Percentiles rank a stretch among this genome's conserved stretches.
phyloP scores from a whole-genome alignment of 1,140 invertebrate species.

The Drosophila aff. region DNA sequence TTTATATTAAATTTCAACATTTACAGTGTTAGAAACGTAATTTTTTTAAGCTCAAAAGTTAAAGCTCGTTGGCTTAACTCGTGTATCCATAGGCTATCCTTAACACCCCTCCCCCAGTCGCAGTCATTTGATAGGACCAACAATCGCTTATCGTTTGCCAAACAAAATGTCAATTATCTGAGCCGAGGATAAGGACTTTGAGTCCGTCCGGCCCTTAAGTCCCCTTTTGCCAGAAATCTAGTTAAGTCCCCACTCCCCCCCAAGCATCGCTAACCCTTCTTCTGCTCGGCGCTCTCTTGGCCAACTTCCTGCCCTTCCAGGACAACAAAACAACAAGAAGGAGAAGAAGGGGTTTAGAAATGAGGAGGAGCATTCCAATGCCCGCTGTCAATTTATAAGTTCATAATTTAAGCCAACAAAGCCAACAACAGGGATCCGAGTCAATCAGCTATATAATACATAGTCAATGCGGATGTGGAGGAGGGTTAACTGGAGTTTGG shows the following conservation, averaged over 20 bases:
- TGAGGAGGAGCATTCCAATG: conserved; percentile 18
- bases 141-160: conserved; percentile 25
- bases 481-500: background rate
- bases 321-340: background rate
- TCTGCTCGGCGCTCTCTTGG: background rate
- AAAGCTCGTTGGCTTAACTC: background rate
- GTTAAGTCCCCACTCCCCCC: background rate
- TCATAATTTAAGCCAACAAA: conserved; percentile 72
- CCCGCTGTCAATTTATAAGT: conserved; percentile 75
- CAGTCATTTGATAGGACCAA: conserved; percentile 11
- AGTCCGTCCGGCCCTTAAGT: background rate
- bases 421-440: conserved; percentile 59
- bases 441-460: conserved; percentile 76
- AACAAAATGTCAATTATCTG: conserved; percentile 50
- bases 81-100: background rate
- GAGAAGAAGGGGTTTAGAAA: background rate
- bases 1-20: no score
- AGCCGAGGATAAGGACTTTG: conserved; percentile 8
- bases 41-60: background rate
- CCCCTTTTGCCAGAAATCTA: conserved; percentile 7
- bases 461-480: conserved; percentile 32
- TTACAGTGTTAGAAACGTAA: background rate
- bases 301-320: background rate
- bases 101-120: background rate
- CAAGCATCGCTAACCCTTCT: conserved; percentile 15